Base-by-base conservation (phyloP, 2,113 vertebrate species). In the Hucho hucho region DNA sequence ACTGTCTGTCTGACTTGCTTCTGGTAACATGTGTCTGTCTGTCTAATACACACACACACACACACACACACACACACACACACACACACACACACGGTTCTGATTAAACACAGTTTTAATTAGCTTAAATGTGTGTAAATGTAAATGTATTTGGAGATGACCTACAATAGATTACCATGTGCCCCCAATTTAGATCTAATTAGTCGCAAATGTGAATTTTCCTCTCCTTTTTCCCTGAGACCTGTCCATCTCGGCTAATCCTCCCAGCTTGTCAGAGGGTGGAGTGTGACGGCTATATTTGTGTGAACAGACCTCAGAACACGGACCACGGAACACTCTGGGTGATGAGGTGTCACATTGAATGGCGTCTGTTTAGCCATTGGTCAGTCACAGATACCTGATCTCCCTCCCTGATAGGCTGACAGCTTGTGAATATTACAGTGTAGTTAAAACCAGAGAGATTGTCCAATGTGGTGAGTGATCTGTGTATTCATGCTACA, bases 21-120 rank as follows among this genome's bases (percentile, higher is more conserved):
- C 71, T 83, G 69, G 73, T 71, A 79, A 79, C 64, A 32, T 47
- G 26, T 64, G 4, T 49, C 47, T 20, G 16, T 59, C 49, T 53
- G 49, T 53, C 28, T 3, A 59, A n/a, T 14, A 37, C 67, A 74
- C 73, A 59, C 58, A 28, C 66, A 56, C 37, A 5, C 63, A 56
- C 49, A 22, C 56, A 53, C 75, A 26, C 67, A 18, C 59, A 29
- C 46, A 46, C 28, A 46, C 46, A 59, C 47, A 58, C 58, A 16
- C 63, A 59, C 46, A 72, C 69, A 75, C 66, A 64, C 59, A 53
- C 65, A 28, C 68, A 69, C 24, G 24, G 25, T 77, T 87, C 75
- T 84, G 89, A 91, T 93, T 91, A 92, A 89, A 89, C 85, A 79
- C 79, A 68, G 72, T 90, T 93, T 93, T 92, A 94, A 94, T 93